phyloP scores from a whole-genome alignment of 2,888 invertebrate genomes.

The Mythimna vitellina region DNA sequence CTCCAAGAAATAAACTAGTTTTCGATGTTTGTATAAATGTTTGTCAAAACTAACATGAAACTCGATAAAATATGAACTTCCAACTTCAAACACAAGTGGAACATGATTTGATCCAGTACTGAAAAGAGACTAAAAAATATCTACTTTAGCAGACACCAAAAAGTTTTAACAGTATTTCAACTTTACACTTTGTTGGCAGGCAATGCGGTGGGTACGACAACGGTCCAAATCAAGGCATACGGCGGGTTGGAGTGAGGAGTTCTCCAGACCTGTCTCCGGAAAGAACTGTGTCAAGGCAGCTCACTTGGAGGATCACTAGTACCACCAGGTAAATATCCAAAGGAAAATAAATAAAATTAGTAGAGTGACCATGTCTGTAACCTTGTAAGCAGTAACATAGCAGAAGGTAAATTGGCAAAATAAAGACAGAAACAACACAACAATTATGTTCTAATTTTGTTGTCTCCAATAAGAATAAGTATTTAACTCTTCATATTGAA shows the following conservation, averaged over 20 bases:
- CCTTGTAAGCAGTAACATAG: background rate
- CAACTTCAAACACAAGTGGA: background rate
- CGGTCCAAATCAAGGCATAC: slow-evolving; percentile 77
- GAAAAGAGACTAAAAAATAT: background rate
- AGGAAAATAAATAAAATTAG: background rate
- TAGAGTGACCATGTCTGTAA: background rate
- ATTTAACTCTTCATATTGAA: background rate
- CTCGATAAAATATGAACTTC: too few relatives aligned
- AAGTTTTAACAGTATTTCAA: background rate
- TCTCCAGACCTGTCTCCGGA: slow-evolving; percentile 84
- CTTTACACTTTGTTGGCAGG: slow-evolving; percentile 64
- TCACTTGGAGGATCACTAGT: slow-evolving; percentile 86
- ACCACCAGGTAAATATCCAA: slow-evolving; percentile 73
- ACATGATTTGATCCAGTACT: background rate
- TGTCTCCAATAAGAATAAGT: too few relatives aligned
- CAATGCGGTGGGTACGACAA: slow-evolving; percentile 86
- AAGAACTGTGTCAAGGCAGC: slow-evolving; percentile 79
- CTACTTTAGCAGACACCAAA: background rate
- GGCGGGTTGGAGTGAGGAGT: slow-evolving; percentile 80
- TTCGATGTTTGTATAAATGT: too few relatives aligned
- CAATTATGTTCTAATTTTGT: background rate
- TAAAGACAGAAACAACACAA: background rate
- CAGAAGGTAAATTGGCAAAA: background rate
- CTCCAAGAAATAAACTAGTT: too few relatives aligned
- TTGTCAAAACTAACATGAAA: too few relatives aligned